phyloP scores from a whole-genome alignment of 2,888 invertebrate species.

The Drosophila differens region DNA sequence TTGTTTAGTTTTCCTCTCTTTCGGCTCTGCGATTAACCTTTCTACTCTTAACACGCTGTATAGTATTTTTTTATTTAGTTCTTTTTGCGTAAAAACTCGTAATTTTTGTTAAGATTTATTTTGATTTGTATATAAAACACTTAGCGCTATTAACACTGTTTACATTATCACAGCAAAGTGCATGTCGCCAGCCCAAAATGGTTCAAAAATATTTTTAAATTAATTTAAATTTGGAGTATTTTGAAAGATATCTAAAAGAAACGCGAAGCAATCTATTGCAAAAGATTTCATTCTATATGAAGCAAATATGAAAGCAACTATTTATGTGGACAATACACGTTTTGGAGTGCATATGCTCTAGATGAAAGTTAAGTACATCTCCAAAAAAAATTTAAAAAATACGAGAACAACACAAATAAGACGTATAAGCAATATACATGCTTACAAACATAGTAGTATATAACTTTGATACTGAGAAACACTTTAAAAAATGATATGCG shows the following conservation, averaged over 20 bases:
- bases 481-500: slow-evolving; percentile 6
- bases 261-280: slow-evolving; percentile 17
- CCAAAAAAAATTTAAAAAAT: background rate
- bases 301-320: slow-evolving; percentile 27
- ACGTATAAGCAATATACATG: slow-evolving; percentile 54
- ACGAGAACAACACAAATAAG: slow-evolving; percentile 25
- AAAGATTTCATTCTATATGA: slow-evolving; percentile 6
- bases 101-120: slow-evolving; percentile 16
- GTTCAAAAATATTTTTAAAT: background rate
- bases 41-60: slow-evolving; percentile 11
- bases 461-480: slow-evolving; percentile 54
- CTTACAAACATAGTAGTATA: slow-evolving; percentile 38
- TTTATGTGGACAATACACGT: slow-evolving; percentile 66
- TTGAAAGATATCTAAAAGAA: slow-evolving; percentile 3
- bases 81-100: slow-evolving; percentile 1
- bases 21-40: slow-evolving; percentile 1
- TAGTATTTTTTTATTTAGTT: slow-evolving; percentile 3
- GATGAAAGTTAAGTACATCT: slow-evolving; percentile 39
- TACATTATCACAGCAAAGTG: slow-evolving; percentile 22
- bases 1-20: background rate
- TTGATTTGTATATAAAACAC: slow-evolving; percentile 38
- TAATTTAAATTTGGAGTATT: slow-evolving; percentile 17
- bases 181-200: slow-evolving; percentile 34
- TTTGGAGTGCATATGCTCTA: slow-evolving; percentile 20
- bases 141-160: background rate